Conservation (phyloP, 2,797 vertebrate species). For the Eleutherodactylus coqui region DNA sequence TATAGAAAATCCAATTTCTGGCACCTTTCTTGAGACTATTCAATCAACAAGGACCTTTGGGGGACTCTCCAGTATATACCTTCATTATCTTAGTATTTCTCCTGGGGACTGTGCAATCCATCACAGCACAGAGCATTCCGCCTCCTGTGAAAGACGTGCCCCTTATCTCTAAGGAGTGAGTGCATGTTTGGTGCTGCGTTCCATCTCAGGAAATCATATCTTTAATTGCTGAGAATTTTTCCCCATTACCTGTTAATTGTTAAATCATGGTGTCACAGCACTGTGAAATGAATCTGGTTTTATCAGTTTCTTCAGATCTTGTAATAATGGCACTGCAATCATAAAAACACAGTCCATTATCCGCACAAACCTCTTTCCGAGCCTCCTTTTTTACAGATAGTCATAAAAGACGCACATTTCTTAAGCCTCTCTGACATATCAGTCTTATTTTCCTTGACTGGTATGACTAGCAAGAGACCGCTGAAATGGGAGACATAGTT, state of each 20-base stretch:
- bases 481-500: conserved; percentile 79
- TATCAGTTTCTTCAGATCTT: conserved; percentile 58
- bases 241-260: conserved; percentile 97
- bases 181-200: conserved; percentile 87
- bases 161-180: conserved; percentile 77
- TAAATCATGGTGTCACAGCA: conserved; percentile 81
- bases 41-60: conserved; percentile 76
- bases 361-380: not conserved
- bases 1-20: conserved; percentile 71
- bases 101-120: conserved; percentile 74
- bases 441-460: conserved; percentile 78
- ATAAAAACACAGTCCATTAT: conserved; percentile 31
- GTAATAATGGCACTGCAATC: conserved; percentile 46
- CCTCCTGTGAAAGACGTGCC: conserved; percentile 78
- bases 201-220: conserved; percentile 93
- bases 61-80: conserved; percentile 76
- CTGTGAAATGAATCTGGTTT: conserved; percentile 72
- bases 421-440: conserved; percentile 72
- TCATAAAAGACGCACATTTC: conserved; percentile 65
- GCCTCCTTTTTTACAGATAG: conserved; percentile 34
- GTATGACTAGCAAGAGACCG: conserved; percentile 77
- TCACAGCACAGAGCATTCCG: conserved; percentile 82
- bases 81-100: conserved; percentile 79
- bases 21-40: conserved; percentile 74
- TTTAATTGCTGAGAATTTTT: conserved; percentile 83